Evolutionary conservation across 2,797 vertebrate species (phyloP), one percentile per base, ranked within the genome.

Genomic region (Hephaestus fuliginosus): DNA sequence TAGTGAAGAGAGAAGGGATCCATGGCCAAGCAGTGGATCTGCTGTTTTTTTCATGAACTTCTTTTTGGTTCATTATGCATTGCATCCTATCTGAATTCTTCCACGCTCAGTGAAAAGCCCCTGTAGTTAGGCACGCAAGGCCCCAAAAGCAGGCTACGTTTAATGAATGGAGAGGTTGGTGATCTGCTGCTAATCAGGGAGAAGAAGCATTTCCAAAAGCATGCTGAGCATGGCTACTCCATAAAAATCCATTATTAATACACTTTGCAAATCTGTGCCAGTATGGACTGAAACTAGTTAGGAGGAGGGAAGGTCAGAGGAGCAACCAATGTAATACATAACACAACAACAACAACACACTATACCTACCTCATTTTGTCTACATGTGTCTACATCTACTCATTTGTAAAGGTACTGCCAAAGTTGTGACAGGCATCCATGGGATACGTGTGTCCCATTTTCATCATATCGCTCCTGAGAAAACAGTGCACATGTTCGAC

Each of bases 1-100:
- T 48, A 61, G 73, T 66, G 77, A 71, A 73, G 71, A 67, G 48
- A 63, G 66, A 73, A 20, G 30, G 66, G 75, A 65, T 68, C 62
- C 60, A 64, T 78, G 44, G 73, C 5, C 41, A 79, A 81, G 89
- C 70, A 76, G 62, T 44, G 41, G 8, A 62, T 71, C 60, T 70
- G 36, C 64, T 78, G 9, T 76, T 60, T 62, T 72, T 48, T 81
- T 55, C 56, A 53, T 71, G 28, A 72, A 70, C 73, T 69, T 82
- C 70, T 77, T 80, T 86, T 80, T 56, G n/a, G 41, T 72, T 82
- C 62, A 87, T 86, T 82, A 86, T 85, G 80, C 46, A 69, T 18
- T 18, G 46, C 53, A 72, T 85, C 76, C 51, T 49, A 48, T 78
- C 48, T 69, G 70, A 70, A 80, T 68, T 44, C 74, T 46, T 78